phyloP scores from a whole-genome alignment of 1,140 invertebrate species.

The Nylanderia fulva region DNA sequence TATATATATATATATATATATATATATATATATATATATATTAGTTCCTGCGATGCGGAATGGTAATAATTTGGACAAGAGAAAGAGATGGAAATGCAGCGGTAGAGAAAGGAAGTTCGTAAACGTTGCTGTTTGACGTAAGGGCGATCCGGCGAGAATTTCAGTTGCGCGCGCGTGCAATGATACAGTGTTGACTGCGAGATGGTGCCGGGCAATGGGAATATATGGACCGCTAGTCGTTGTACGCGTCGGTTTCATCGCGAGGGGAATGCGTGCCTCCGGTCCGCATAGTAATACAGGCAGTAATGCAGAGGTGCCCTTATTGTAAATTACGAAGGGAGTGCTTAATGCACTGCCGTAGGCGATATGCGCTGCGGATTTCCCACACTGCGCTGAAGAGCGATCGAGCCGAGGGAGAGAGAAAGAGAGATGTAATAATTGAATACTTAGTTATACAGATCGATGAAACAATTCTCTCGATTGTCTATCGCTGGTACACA shows the following conservation, averaged over 20 bases:
- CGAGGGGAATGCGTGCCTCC: conserved; percentile 45
- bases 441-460: conserved; percentile 56
- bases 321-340: conserved; percentile 56
- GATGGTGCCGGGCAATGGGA: conserved; percentile 31
- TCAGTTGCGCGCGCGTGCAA: background rate
- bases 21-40: no score
- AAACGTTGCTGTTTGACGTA: conserved; percentile 18
- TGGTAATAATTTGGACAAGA: background rate
- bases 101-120: conserved; percentile 6
- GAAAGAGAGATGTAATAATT: conserved; percentile 53
- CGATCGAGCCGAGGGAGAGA: conserved; percentile 20
- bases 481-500: conserved; percentile 15
- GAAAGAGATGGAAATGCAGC: conserved; percentile 20
- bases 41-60: background rate
- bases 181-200: conserved; percentile 37
- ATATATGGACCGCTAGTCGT: conserved; percentile 39
- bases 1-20: background rate
- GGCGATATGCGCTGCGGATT: conserved; percentile 40
- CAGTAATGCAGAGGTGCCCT: conserved; percentile 45
- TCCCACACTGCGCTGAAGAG: conserved; percentile 35
- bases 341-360: conserved; percentile 47
- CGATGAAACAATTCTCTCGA: conserved; percentile 48
- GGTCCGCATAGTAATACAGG: conserved; percentile 45
- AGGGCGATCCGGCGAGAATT: conserved; percentile 36
- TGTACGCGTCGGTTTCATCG: conserved; percentile 38